Evolutionary conservation across 2,888 invertebrate species (phyloP).

Genomic region (Dryobota labecula): DNA sequence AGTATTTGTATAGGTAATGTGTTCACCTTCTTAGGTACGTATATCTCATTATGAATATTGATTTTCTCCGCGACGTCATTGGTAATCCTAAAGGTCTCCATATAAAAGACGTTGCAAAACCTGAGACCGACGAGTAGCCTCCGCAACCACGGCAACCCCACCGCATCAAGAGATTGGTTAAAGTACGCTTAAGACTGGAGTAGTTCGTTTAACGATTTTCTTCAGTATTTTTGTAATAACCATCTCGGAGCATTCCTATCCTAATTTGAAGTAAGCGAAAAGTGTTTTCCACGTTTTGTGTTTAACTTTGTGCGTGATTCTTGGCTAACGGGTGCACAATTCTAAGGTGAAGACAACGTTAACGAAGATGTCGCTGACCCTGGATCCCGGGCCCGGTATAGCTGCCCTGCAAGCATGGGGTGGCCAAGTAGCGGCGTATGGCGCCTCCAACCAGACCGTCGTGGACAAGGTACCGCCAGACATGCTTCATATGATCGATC

Average conservation of each 20-base stretch:
- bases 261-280: conserved; percentile 76
- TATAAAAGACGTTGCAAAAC: conserved; percentile 81
- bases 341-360: conserved; percentile 69
- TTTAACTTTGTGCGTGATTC: conserved; percentile 2
- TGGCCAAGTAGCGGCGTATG: conserved; percentile 86
- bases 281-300: conserved; percentile 4
- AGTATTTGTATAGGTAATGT: conserved; percentile 73
- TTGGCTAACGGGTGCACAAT: conserved; percentile 34
- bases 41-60: conserved; percentile 90
- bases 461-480: conserved; percentile 95
- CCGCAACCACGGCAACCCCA: conserved; percentile 83
- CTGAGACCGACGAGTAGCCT: conserved; percentile 82
- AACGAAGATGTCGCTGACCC: conserved; percentile 81
- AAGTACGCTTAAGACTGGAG: conserved; percentile 87
- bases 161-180: conserved; percentile 85
- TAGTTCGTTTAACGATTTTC: conserved; percentile 90
- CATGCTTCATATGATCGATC: conserved; percentile 94
- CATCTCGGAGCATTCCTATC: conserved; percentile 81
- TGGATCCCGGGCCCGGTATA: conserved; percentile 86
- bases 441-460: conserved; percentile 93
- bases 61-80: conserved; percentile 81
- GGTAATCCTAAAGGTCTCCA: conserved; percentile 78
- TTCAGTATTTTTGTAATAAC: conserved; percentile 89
- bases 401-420: conserved; percentile 88
- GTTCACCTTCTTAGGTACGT: conserved; percentile 84